A percentile compares a stretch with the other conserved stretches of the same genome.
Conservation (phyloP, 2,797 vertebrate genomes). For the Silurus lanzhouensis region DNA sequence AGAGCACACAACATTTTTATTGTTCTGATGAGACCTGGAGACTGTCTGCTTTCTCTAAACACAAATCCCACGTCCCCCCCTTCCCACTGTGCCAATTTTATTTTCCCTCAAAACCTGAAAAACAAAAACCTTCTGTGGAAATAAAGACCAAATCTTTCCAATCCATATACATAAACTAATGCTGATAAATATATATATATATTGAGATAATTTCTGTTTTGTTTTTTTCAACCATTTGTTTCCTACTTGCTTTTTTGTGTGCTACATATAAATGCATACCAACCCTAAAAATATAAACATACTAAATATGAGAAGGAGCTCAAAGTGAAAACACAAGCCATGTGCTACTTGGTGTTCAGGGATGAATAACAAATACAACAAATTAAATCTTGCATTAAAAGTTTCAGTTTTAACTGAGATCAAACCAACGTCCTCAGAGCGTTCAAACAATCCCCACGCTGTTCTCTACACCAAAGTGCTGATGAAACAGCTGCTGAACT, state of each 20-base stretch:
- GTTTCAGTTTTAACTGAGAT: constrained; percentile 22
- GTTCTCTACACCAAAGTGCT: constrained; percentile 35
- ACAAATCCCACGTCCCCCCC: not conserved
- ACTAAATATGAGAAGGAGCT: not conserved
- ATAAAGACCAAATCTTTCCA: not conserved
- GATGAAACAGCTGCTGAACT: constrained; percentile 26
- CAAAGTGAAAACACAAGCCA: not conserved
- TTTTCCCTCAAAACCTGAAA: not conserved
- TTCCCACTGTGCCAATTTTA: too few relatives aligned
- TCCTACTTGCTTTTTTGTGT: not conserved
- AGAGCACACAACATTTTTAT: not conserved
- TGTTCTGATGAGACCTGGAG: not conserved
- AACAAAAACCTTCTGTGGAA: not conserved
- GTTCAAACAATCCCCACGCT: constrained; percentile 41
- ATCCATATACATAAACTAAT: not conserved
- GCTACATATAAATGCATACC: not conserved
- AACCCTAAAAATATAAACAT: not conserved
- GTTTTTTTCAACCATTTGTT: not conserved
- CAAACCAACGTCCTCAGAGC: constrained; percentile 32
- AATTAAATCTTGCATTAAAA: not conserved
- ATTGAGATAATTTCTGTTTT: not conserved
- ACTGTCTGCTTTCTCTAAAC: not conserved
- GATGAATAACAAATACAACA: constrained; percentile 1
- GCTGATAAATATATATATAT: not conserved
- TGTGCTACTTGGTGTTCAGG: not conserved